These are phyloP conservation scores for Epizoanthus stellaris DNA, from an alignment of 92 coral and sea anemone species.

Conservation along the genomic window DNA sequence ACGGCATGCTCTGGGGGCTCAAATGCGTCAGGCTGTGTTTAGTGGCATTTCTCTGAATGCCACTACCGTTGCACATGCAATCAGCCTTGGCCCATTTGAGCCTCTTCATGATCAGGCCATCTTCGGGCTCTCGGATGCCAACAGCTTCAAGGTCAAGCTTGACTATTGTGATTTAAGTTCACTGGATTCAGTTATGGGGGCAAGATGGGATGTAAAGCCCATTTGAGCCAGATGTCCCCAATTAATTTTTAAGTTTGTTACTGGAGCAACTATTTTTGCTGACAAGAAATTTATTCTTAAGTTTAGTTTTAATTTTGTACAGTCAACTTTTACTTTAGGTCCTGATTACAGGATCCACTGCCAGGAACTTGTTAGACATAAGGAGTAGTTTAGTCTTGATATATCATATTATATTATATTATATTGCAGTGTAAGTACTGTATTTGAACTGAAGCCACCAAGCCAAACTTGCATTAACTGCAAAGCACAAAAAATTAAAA, in stretches of 20 bases:
- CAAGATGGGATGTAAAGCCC: slow-evolving; percentile 35
- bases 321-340: slow-evolving; percentile 6
- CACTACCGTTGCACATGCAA: slow-evolving; percentile 5
- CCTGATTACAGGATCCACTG: slow-evolving; percentile 26
- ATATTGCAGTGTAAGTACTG: too few relatives aligned
- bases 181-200: slow-evolving; percentile 25
- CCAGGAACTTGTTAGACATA: neutral
- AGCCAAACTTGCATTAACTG: too few relatives aligned
- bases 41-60: slow-evolving; percentile 40
- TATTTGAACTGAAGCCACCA: too few relatives aligned
- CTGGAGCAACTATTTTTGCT: slow-evolving; percentile 1
- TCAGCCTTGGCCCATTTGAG: slow-evolving; percentile 23
- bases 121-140: slow-evolving; percentile 24
- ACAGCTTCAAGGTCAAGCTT: slow-evolving; percentile 36
- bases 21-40: slow-evolving; percentile 39
- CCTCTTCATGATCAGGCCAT: slow-evolving; percentile 12
- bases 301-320: slow-evolving; percentile 27
- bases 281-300: slow-evolving; percentile 30
- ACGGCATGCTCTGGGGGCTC: slow-evolving; percentile 36
- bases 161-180: neutral
- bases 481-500: too few relatives aligned
- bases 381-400: neutral
- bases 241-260: slow-evolving; percentile 26
- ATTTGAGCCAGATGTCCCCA: slow-evolving; percentile 17
- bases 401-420: too few relatives aligned